These are phyloP conservation scores for Lamellibrachia satsuma DNA, from an alignment of 2,888 invertebrate genomes.

Conservation along the genomic window DNA sequence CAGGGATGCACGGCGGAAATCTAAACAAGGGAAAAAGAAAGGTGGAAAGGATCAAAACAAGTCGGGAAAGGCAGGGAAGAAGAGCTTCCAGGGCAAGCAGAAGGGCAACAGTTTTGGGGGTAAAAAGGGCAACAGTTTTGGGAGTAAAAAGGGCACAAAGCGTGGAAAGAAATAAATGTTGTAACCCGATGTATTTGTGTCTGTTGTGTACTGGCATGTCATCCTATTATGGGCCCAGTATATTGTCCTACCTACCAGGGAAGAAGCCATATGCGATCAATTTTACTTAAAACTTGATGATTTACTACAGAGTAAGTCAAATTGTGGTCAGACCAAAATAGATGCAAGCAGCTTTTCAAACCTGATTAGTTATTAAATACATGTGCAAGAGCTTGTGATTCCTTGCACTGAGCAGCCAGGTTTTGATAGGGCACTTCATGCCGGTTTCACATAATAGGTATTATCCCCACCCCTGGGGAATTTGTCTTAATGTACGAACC, in stretches of 20 bases:
- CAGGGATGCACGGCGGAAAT: not conserved
- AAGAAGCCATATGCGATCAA: too few species aligned
- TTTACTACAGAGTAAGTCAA: too few species aligned
- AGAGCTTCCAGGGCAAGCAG: conserved; percentile 2
- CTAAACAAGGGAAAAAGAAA: conserved; percentile 22
- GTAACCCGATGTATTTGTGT: not conserved
- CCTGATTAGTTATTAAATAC: too few species aligned
- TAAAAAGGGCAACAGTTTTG: not conserved
- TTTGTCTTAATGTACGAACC: too few species aligned
- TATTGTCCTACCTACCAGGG: not conserved
- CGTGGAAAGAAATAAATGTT: not conserved
- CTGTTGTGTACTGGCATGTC: not conserved
- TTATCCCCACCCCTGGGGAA: too few species aligned
- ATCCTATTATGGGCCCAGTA: not conserved
- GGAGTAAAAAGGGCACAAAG: not conserved
- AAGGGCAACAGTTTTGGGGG: not conserved
- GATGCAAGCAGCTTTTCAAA: too few species aligned
- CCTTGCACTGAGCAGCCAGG: too few species aligned
- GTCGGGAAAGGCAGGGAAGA: not conserved
- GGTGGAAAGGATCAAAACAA: not conserved
- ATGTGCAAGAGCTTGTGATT: too few species aligned
- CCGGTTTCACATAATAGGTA: too few species aligned
- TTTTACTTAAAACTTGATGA: too few species aligned
- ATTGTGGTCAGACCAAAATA: too few species aligned
- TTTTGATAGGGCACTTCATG: too few species aligned